Evolutionary conservation across 2,113 vertebrate species (phyloP), one percentile per base, ranked within the genome.

Genomic region (Perca flavescens): DNA sequence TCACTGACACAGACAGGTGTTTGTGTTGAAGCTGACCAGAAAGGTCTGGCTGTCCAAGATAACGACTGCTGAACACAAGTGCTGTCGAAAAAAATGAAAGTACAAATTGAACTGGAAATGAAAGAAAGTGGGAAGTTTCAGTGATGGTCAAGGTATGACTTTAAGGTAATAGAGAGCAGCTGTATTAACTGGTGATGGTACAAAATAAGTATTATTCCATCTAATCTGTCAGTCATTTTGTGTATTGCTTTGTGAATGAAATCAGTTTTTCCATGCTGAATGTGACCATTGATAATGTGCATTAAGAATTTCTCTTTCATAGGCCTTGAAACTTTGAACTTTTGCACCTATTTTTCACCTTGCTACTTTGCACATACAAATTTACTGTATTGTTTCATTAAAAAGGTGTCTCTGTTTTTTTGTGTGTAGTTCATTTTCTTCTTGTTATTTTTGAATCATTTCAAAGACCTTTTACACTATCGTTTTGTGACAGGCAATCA

Each of bases 21-120:
- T 84, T 47, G 22, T 40, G 25, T 43, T 70, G 50, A 70, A 46
- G 46, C 73, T 46, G 43, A 54, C 22, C 17, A 71, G 52, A 53
- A 60, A 54, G 21, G 46, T 54, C 72, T 80, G 77, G 77, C 71
- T 58, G 40, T 65, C 57, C 6, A 1, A 82, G 84, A 82, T 82
- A 78, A 78, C 49, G 31, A 25, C 12, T 14, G 4, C 64, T 46
- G 72, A 65, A n/a, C 22, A 1, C 22, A 25, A 70, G 52, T 9
- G 60, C 71, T 46, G 64, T 21, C 3, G 16, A 21, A 71, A 75
- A 75, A 53, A 70, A 53, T 58, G 34, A 46, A 71, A 50, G 50
- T 57, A 21, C 6, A 36, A 53, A 71, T 62, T 47, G 8, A 31
- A 43, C 21, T 36, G 34, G 19, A 47, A 4, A 34, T n/a, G 34